These are phyloP conservation scores for Caenorhabditis sulstoni DNA, from an alignment of 2,888 invertebrate genomes.

Conservation along the genomic window DNA sequence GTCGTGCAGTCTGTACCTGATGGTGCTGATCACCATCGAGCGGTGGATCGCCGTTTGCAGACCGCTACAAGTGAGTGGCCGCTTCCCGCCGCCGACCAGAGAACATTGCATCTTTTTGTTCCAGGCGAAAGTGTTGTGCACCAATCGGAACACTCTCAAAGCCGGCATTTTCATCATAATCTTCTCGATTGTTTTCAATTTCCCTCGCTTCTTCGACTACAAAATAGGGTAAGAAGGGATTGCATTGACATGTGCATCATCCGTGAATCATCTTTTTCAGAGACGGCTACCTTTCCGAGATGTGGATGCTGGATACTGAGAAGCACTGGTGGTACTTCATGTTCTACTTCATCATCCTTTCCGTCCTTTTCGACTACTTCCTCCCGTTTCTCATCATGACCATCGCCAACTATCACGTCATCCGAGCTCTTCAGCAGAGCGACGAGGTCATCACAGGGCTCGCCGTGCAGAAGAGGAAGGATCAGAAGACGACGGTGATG, in stretches of 20 bases:
- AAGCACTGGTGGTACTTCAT: slow-evolving; percentile 62
- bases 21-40: slow-evolving; percentile 58
- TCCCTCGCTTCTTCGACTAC: slow-evolving; percentile 56
- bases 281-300: slow-evolving; percentile 49
- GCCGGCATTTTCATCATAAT: slow-evolving; percentile 54
- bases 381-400: slow-evolving; percentile 57
- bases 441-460: slow-evolving; percentile 53
- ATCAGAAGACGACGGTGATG: slow-evolving; percentile 60
- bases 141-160: slow-evolving; percentile 54
- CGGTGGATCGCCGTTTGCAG: slow-evolving; percentile 62
- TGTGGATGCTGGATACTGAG: slow-evolving; percentile 60
- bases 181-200: slow-evolving; percentile 59
- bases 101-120: slow-evolving; percentile 3
- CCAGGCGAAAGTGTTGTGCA: slow-evolving; percentile 55
- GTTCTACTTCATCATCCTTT: slow-evolving; percentile 47
- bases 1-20: slow-evolving; percentile 55
- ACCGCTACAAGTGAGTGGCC: slow-evolving; percentile 51
- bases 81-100: no score
- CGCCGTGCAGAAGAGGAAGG: slow-evolving; percentile 53
- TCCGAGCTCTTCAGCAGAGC: slow-evolving; percentile 49
- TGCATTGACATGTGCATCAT: no score
- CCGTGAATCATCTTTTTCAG: slow-evolving; percentile 20
- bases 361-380: slow-evolving; percentile 52
- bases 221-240: slow-evolving; percentile 41
- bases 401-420: slow-evolving; percentile 53